Percentiles rank a stretch among this genome's conserved stretches.
These are phyloP conservation scores for Regulus satrapa DNA, from an alignment of 2,113 vertebrate genomes.

Conservation along the genomic window DNA sequence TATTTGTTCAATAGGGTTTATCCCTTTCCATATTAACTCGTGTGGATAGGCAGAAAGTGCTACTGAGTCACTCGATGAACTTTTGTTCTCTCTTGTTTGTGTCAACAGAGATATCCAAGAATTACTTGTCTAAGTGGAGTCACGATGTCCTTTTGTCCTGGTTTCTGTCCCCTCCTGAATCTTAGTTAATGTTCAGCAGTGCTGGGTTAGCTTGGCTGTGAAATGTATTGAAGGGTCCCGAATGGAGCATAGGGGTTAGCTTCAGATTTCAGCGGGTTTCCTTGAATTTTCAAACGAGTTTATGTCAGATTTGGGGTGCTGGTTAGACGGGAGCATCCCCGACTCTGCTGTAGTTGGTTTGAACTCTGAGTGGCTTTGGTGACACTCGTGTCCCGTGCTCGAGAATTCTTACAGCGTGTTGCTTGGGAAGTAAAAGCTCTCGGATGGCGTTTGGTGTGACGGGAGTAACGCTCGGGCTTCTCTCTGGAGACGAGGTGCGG, in stretches of 20 bases:
- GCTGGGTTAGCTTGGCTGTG: neutral
- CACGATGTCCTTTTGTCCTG: neutral
- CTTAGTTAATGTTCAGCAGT: neutral
- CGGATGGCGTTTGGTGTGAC: neutral
- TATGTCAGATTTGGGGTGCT: accelerated
- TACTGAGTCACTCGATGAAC: neutral
- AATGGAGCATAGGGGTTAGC: accelerated
- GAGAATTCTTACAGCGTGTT: neutral
- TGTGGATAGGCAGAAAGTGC: neutral
- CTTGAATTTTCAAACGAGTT: neutral
- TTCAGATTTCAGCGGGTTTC: neutral
- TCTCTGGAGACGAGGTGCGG: neutral
- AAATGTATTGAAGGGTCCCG: neutral
- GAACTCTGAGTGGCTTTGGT: neutral
- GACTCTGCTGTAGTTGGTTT: neutral
- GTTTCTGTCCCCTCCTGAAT: neutral
- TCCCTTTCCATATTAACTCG: accelerated
- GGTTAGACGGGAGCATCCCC: neutral
- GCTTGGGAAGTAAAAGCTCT: neutral
- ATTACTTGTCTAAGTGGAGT: neutral
- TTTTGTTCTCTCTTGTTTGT: neutral
- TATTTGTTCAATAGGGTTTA: neutral
- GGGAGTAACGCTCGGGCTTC: neutral
- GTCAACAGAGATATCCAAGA: neutral
- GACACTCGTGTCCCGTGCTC: neutral